Conservation (phyloP, 2,797 vertebrate species). For the Tenualosa thibaudeaui region DNA sequence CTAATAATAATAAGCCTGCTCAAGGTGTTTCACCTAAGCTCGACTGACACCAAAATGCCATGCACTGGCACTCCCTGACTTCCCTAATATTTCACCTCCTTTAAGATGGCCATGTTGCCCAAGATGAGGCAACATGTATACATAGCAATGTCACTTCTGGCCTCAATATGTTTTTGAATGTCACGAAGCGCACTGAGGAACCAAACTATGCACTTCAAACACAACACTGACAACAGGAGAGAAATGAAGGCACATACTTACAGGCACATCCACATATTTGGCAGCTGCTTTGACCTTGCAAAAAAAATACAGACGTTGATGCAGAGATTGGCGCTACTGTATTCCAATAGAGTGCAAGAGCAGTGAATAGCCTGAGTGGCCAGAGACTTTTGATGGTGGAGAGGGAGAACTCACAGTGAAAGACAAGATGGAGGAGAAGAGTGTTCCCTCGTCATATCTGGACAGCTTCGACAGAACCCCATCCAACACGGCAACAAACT, state of each 20-base stretch:
- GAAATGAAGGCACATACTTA: constrained; percentile 72
- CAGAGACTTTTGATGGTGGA: background rate
- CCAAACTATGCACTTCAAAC: background rate
- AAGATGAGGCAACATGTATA: constrained; percentile 27
- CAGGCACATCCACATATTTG: constrained; percentile 95
- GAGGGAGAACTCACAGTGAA: constrained; percentile 87
- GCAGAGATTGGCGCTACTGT: background rate
- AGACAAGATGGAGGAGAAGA: constrained; percentile 95
- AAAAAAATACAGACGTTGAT: background rate
- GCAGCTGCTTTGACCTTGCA: constrained; percentile 92
- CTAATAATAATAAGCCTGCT: constrained; percentile 56
- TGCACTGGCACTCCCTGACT: constrained; percentile 33
- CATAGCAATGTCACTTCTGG: background rate
- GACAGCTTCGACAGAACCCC: constrained; percentile 90
- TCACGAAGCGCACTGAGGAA: background rate
- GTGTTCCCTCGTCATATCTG: constrained; percentile 94
- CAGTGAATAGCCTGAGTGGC: background rate
- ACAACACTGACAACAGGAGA: background rate
- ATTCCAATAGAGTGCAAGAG: background rate
- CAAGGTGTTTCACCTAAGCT: constrained; percentile 52
- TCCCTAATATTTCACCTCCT: constrained; percentile 30
- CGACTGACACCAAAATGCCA: constrained; percentile 20
- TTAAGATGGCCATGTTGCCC: constrained; percentile 37
- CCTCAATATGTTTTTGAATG: background rate
- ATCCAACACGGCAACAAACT: constrained; percentile 90